These are phyloP conservation scores for Microchrysa polita DNA, from an alignment of 2,888 invertebrate genomes.

Conservation along the genomic window DNA sequence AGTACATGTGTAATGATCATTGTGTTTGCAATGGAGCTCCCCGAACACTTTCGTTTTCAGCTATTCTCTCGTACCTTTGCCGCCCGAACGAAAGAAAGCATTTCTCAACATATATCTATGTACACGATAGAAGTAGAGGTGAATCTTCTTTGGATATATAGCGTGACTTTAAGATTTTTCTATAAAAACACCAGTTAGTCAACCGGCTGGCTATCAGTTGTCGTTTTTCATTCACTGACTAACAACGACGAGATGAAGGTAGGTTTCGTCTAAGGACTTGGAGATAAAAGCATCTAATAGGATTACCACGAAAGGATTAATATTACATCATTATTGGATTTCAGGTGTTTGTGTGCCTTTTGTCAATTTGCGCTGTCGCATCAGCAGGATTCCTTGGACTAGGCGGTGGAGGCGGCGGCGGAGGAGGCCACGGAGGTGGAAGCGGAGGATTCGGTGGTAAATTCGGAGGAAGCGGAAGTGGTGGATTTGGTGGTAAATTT, in stretches of 20 bases:
- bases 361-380: constrained; percentile 25
- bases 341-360: constrained; percentile 33
- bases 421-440: neutral
- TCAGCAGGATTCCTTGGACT: constrained; percentile 29
- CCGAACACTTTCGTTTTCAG: constrained; percentile 41
- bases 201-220: constrained; percentile 32
- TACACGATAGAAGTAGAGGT: constrained; percentile 25
- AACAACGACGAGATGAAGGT: constrained; percentile 42
- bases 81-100: constrained; percentile 36
- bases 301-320: neutral
- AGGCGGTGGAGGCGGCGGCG: constrained; percentile 17
- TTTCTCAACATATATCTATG: constrained; percentile 24
- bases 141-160: constrained; percentile 36
- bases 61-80: constrained; percentile 13
- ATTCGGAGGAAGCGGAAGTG: constrained; percentile 21
- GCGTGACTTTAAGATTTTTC: constrained; percentile 14
- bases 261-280: constrained; percentile 12
- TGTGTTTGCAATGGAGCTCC: constrained; percentile 19
- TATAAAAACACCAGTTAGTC: constrained; percentile 35
- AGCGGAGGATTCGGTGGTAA: constrained; percentile 6
- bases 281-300: neutral
- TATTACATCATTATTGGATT: constrained; percentile 20
- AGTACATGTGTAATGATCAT: constrained; percentile 26
- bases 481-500: constrained; percentile 23
- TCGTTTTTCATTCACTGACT: constrained; percentile 38